Conservation (phyloP, 2,888 invertebrate genomes). For the Xestoiulus laeticollis region DNA sequence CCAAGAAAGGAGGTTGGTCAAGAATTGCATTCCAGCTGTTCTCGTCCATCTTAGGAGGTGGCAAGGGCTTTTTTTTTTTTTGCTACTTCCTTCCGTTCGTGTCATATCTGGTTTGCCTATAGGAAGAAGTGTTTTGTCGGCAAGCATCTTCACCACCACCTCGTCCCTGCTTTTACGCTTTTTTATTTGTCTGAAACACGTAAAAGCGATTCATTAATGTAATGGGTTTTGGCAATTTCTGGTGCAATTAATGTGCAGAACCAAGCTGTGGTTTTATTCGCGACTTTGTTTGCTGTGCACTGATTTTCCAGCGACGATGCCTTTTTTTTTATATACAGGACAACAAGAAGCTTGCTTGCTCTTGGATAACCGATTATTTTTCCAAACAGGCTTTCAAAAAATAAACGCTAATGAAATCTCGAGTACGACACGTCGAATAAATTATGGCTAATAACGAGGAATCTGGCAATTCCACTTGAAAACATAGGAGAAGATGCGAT, state of each 20-base stretch:
- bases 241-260: constrained; percentile 25
- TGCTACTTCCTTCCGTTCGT: not conserved
- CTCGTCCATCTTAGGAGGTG: constrained; percentile 1
- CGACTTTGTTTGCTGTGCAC: not conserved
- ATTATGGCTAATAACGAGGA: constrained; percentile 8
- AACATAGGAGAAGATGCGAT: not conserved
- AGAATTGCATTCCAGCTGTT: not conserved
- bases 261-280: constrained; percentile 34
- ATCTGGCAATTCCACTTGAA: constrained; percentile 23
- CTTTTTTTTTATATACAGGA: not conserved
- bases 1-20: not conserved
- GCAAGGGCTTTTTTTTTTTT: not conserved
- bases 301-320: not conserved
- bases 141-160: constrained; percentile 16
- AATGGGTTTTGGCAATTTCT: constrained; percentile 37
- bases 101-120: constrained; percentile 15
- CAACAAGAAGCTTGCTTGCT: not conserved
- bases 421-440: constrained; percentile 3
- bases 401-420: constrained; percentile 21
- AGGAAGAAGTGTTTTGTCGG: constrained; percentile 29
- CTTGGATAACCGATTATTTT: constrained; percentile 13
- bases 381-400: constrained; percentile 23
- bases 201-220: constrained; percentile 28
- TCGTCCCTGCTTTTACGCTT: not conserved
- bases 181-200: not conserved